A percentile compares a stretch with the other conserved stretches of the same genome.
phyloP scores from a whole-genome alignment of 2,797 vertebrate species.

The Rhinophrynus dorsalis region DNA sequence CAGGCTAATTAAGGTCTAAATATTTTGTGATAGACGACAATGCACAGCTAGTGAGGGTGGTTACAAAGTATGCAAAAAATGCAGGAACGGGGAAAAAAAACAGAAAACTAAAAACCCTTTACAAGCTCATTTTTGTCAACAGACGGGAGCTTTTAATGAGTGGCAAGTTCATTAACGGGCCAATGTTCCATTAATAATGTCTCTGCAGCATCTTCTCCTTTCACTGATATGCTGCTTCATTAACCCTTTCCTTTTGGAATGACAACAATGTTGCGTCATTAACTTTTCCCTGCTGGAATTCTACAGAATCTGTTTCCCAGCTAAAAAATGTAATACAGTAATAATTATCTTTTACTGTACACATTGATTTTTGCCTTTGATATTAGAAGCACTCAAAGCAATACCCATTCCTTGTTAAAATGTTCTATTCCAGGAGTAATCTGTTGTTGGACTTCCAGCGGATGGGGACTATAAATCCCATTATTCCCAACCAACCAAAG shows the following conservation, averaged over 20 bases:
- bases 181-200: constrained; percentile 60
- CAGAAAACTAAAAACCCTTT: too few species aligned
- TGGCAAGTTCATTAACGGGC: constrained; percentile 60
- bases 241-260: constrained; percentile 41
- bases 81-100: constrained; percentile 35
- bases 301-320: background rate
- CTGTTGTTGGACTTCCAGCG: too few species aligned
- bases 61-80: background rate
- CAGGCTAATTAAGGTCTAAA: background rate
- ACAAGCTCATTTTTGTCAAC: constrained; percentile 65
- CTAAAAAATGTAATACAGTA: too few species aligned
- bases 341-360: too few species aligned
- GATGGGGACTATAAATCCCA: too few species aligned
- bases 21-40: background rate
- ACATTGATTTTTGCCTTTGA: too few species aligned
- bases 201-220: constrained; percentile 37
- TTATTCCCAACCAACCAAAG: too few species aligned
- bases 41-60: background rate
- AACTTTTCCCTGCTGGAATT: constrained; percentile 9
- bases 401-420: too few species aligned
- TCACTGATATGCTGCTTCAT: constrained; percentile 31
- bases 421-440: too few species aligned
- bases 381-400: too few species aligned
- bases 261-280: constrained; percentile 8
- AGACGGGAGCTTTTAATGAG: constrained; percentile 58